phyloP scores from a whole-genome alignment of 2,797 vertebrate genomes.

The Eupleurogrammus muticus region DNA sequence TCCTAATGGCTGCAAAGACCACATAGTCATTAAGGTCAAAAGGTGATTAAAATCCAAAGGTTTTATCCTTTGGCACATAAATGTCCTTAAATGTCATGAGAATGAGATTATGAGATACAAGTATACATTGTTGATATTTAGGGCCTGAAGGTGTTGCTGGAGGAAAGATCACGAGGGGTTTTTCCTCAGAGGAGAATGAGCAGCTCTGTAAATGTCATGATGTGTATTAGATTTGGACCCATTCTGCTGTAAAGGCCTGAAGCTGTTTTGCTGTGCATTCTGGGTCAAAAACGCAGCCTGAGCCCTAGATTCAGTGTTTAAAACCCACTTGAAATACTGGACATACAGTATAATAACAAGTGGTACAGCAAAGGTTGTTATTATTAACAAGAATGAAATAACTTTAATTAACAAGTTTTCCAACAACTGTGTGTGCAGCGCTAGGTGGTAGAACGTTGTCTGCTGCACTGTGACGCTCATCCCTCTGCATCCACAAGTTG shows the following conservation, averaged over 20 bases:
- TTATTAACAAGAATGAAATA: no score
- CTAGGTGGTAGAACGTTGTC: no score
- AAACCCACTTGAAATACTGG: neutral
- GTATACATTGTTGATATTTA: neutral
- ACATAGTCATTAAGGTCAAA: slow-evolving; percentile 2
- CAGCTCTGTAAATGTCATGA: slow-evolving; percentile 19
- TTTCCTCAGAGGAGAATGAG: slow-evolving; percentile 14
- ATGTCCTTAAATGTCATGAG: slow-evolving; percentile 38
- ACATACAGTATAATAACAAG: no score
- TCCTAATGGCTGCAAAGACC: neutral
- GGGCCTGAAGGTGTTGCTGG: slow-evolving; percentile 2
- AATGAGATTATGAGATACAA: slow-evolving; percentile 2
- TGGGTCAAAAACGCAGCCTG: neutral
- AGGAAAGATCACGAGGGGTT: neutral
- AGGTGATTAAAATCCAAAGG: slow-evolving; percentile 17
- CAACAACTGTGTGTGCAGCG: no score
- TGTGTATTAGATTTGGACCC: neutral
- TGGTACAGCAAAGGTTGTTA: no score
- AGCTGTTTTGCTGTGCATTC: neutral
- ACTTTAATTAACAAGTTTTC: no score
- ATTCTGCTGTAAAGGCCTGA: neutral
- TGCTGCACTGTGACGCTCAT: no score
- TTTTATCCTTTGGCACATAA: slow-evolving; percentile 3
- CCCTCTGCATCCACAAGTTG: no score
- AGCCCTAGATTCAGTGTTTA: no score